Conservation (phyloP, 64 coral and sea anemone genomes). For the Stylophora pistillata region DNA sequence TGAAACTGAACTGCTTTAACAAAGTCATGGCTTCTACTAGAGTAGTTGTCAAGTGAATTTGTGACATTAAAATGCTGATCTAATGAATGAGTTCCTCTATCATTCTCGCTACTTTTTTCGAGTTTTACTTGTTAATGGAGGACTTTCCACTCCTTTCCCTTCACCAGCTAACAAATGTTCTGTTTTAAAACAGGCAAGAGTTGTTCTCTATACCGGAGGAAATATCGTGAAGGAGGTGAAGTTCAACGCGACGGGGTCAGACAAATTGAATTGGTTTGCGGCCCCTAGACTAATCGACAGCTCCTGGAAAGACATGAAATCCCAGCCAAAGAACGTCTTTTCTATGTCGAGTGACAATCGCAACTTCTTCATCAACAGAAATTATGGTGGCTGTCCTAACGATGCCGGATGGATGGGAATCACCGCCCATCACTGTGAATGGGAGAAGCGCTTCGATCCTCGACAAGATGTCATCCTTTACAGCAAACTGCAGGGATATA, state of each 20-base stretch:
- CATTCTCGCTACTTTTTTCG: no score
- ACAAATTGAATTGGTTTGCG: constrained; percentile 47
- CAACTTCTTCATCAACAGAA: constrained; percentile 36
- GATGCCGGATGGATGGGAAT: constrained; percentile 15
- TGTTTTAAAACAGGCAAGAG: constrained; percentile 13
- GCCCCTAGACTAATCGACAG: not conserved
- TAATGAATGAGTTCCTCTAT: no score
- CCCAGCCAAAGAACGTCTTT: constrained; percentile 25
- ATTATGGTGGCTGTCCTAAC: not conserved
- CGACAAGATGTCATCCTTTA: not conserved
- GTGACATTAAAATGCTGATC: no score
- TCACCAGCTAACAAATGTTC: no score
- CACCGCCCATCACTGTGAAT: not conserved
- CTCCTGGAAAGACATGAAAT: constrained; percentile 13
- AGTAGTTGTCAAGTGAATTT: no score
- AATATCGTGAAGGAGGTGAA: constrained; percentile 19
- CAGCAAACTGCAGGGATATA: not conserved
- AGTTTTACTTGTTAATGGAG: no score
- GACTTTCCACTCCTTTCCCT: no score
- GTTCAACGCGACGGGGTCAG: constrained; percentile 44
- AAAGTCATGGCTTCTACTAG: no score
- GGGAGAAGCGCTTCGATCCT: constrained; percentile 3
- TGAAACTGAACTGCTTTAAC: no score
- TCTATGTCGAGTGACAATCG: not conserved
- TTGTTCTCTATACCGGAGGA: constrained; percentile 5